These are phyloP conservation scores for Grammomys surdaster DNA, from an alignment of 2,113 vertebrate species.

Conservation along the genomic window DNA sequence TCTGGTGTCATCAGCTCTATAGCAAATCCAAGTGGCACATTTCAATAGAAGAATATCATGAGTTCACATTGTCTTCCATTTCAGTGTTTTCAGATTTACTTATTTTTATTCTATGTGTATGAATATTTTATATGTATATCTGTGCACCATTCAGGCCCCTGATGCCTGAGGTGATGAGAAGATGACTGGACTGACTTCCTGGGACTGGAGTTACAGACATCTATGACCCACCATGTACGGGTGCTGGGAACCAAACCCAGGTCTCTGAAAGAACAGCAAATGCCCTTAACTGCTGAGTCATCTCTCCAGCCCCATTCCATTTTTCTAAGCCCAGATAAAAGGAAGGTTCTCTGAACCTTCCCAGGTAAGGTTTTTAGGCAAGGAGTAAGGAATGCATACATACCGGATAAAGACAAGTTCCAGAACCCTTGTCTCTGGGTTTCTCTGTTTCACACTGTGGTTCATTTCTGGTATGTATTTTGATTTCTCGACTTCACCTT, in stretches of 20 bases:
- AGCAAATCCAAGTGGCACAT: slow-evolving; percentile 6
- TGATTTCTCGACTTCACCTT: background rate
- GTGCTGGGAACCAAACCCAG: background rate
- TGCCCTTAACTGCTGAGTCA: background rate
- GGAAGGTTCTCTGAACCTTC: background rate
- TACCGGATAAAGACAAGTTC: background rate
- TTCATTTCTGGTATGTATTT: background rate
- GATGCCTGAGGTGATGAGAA: background rate
- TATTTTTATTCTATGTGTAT: background rate
- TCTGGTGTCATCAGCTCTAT: background rate
- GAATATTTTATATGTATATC: background rate
- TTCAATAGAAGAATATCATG: background rate
- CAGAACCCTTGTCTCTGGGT: background rate
- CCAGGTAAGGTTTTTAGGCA: background rate
- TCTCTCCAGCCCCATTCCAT: background rate
- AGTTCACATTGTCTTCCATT: background rate
- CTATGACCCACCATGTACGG: background rate
- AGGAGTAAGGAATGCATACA: background rate
- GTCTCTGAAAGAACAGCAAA: background rate
- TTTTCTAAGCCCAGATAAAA: slow-evolving; percentile 30
- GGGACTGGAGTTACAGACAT: background rate
- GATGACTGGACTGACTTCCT: background rate
- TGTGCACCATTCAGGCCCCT: background rate
- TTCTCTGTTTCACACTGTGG: slow-evolving; percentile 14
- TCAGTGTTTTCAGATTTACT: background rate